phyloP scores from a whole-genome alignment of 2,113 vertebrate genomes.

The Bufo bufo region DNA sequence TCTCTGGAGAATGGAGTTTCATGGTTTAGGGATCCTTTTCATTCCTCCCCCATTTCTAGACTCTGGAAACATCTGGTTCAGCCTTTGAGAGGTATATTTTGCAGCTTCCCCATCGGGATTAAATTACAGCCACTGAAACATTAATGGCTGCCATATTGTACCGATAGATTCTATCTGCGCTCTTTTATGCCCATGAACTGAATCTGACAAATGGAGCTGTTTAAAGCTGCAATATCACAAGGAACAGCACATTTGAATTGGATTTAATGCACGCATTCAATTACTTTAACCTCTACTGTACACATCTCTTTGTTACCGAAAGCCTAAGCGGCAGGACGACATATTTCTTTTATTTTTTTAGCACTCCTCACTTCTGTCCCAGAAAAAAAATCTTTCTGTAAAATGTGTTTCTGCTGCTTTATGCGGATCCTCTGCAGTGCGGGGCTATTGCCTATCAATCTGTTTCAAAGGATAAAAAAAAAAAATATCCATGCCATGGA shows the following conservation, averaged over 20 bases:
- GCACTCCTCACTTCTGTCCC: not conserved
- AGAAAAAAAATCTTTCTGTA: not conserved
- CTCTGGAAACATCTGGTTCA: conserved; percentile 77
- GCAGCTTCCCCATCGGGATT: conserved; percentile 75
- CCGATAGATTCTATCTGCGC: conserved; percentile 72
- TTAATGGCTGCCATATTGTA: conserved; percentile 71
- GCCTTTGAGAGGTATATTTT: conserved; percentile 75
- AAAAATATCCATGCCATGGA: not conserved
- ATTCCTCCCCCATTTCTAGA: conserved; percentile 63
- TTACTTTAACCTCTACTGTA: conserved; percentile 47
- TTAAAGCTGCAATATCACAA: conserved; percentile 50
- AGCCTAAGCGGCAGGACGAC: not conserved
- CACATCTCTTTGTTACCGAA: not conserved
- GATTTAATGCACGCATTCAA: conserved; percentile 50
- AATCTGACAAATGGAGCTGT: conserved; percentile 69
- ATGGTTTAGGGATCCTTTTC: conserved; percentile 67
- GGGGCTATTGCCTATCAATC: not conserved
- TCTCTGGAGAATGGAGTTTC: conserved; percentile 64
- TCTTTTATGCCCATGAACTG: conserved; percentile 70
- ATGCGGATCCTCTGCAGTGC: not conserved
- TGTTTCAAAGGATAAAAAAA: not conserved
- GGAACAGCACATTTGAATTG: conserved; percentile 48
- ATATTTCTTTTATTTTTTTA: conserved; percentile 16
- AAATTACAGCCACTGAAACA: conserved; percentile 76
- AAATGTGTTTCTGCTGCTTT: not conserved